Evolutionary conservation across 2,113 vertebrate species (phyloP).

Genomic region (Genyomyrus donnyi): DNA sequence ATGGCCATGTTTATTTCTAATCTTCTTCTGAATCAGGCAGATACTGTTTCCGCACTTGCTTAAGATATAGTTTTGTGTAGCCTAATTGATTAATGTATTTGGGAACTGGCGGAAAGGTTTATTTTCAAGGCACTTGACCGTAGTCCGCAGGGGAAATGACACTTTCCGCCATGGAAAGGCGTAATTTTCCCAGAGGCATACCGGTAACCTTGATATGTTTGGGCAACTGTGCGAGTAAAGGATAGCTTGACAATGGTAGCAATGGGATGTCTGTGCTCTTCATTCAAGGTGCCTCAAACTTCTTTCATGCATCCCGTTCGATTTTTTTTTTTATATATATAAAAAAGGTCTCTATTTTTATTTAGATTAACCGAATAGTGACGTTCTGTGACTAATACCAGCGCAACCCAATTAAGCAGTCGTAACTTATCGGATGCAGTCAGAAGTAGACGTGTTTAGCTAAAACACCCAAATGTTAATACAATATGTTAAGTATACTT

Average conservation of each 20-base stretch:
- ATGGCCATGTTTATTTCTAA: slow-evolving; percentile 17
- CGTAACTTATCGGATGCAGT: neutral
- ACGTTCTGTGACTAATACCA: neutral
- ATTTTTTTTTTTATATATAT: neutral
- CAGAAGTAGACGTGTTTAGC: neutral
- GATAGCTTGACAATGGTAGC: neutral
- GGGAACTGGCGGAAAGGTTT: slow-evolving; percentile 15
- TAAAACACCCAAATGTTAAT: neutral
- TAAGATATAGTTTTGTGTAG: neutral
- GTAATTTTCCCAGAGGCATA: neutral
- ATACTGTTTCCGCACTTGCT: slow-evolving; percentile 13
- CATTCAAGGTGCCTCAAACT: neutral
- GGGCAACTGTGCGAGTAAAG: neutral
- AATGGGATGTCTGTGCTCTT: neutral
- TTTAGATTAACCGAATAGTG: neutral
- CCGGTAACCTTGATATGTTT: slow-evolving; percentile 3
- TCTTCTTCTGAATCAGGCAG: neutral
- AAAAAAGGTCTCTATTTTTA: neutral
- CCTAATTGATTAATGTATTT: slow-evolving; percentile 19
- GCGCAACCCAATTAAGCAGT: neutral
- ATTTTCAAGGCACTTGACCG: slow-evolving; percentile 10
- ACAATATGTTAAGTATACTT: neutral
- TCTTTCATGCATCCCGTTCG: neutral
- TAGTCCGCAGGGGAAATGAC: slow-evolving; percentile 18
- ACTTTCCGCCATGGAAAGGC: slow-evolving; percentile 14